Evolutionary conservation across 2,888 invertebrate species (phyloP), one percentile per base, ranked within the genome.

Genomic region (Noctua janthina): DNA sequence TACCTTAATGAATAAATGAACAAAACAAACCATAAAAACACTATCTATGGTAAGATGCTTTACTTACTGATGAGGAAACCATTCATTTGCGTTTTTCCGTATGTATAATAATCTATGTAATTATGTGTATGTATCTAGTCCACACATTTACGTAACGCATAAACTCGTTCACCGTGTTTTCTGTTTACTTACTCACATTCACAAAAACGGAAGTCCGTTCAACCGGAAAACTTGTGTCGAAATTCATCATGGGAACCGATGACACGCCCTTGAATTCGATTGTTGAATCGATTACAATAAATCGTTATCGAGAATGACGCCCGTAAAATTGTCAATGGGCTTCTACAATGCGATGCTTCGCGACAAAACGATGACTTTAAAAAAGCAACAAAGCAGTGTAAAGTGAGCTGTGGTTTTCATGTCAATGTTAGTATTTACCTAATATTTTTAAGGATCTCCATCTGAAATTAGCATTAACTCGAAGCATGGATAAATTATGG

Each of bases 231-330:
- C 46, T 83, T 81, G 76, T 90, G 87, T 87, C 84, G 89, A 88
- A 90, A 90, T 88, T 86, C 83, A 87, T 87, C 90, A 91, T 91
- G 92, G 91, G 92, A 90, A 91, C 86, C 89, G 84, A 88, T 88
- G 91, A 87, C 90, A 91, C 91, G 92, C 92, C 92, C 92, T 91
- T 92, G 91, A 89, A 89, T 90, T 89, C 73, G 80, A 87, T 85
- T 87, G 87, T 87, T 72, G 78, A 87, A 85, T 86, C 81, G 90
- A 91, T 86, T 87, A 85, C 78, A 89, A 84, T 84, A 78, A 85
- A 86, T 87, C 85, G 90, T 89, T 89, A 88, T 83, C 79, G 71
- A 81, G 84, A 84, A 84, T 86, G 88, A 87, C 76, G 78, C 74
- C 87, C 87, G 87, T 87, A 76, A 87, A 85, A 83, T 84, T 87